Evolutionary conservation across 2,888 invertebrate genomes (phyloP).

Genomic region (Pocota personata): DNA sequence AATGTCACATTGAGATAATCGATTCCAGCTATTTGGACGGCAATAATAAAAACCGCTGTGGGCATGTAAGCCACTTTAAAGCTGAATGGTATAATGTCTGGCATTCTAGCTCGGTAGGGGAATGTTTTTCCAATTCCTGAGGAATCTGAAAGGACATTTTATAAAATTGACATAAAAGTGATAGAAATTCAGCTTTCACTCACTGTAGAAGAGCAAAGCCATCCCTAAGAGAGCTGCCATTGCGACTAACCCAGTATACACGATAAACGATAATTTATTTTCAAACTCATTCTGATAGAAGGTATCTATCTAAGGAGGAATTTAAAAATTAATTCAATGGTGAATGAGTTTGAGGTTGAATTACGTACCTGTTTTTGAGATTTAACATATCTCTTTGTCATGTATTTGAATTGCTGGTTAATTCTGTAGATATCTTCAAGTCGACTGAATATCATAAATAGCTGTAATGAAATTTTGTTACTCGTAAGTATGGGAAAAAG

Average conservation of each 20-base stretch:
- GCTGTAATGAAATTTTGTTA: not conserved
- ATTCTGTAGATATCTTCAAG: conserved; percentile 25
- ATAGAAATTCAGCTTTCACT: not conserved
- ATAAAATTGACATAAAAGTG: not conserved
- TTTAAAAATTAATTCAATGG: not conserved
- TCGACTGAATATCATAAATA: conserved; percentile 7
- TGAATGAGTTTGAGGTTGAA: not conserved
- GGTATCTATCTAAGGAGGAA: not conserved
- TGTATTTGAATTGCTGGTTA: not conserved
- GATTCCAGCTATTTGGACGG: conserved; percentile 75
- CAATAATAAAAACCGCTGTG: conserved; percentile 71
- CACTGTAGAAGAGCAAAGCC: not conserved
- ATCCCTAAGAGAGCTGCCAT: not conserved
- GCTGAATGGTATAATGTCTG: conserved; percentile 70
- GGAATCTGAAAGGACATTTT: not conserved
- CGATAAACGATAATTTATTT: not conserved
- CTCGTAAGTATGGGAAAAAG: not conserved
- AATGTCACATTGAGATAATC: conserved; percentile 78
- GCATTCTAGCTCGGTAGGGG: conserved; percentile 76
- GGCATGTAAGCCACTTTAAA: conserved; percentile 76
- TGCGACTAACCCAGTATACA: not conserved
- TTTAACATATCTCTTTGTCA: conserved; percentile 21
- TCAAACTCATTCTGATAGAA: conserved; percentile 8
- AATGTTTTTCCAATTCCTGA: conserved; percentile 72
- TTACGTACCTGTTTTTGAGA: conserved; percentile 8